Percentiles rank a stretch among this genome's conserved stretches.
Conservation (phyloP, 23 tunicate genomes). For the Phallusia fumigata region DNA sequence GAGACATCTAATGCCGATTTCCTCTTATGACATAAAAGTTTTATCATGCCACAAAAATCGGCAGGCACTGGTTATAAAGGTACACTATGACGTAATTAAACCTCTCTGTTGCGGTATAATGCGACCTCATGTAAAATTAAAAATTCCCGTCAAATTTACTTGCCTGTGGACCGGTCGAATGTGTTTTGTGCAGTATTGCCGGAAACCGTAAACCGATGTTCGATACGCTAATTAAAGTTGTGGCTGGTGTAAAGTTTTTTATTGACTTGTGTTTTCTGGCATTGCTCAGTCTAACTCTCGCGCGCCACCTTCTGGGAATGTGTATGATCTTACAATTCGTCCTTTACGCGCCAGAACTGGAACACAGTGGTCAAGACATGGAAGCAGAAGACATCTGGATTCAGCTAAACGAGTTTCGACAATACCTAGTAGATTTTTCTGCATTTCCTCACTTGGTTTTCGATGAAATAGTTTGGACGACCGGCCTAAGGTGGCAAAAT, state of each 20-base stretch:
- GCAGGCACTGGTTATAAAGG: not conserved
- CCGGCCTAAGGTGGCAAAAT: not conserved
- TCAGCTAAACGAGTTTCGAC: constrained; percentile 34
- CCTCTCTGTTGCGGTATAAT: not conserved
- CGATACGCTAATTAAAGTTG: not conserved
- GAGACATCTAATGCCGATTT: constrained; percentile 1
- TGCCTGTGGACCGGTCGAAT: not conserved
- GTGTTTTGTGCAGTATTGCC: not conserved
- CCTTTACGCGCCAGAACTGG: not conserved
- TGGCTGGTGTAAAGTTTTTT: not conserved
- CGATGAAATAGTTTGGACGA: constrained; percentile 44
- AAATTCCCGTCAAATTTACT: not conserved
- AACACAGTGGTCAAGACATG: not conserved
- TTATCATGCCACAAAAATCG: not conserved
- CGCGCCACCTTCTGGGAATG: not conserved
- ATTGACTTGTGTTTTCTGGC: not conserved
- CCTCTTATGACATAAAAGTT: constrained; percentile 14
- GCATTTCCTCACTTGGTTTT: constrained; percentile 34
- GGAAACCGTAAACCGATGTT: not conserved
- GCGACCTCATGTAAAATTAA: not conserved
- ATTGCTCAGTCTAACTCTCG: not conserved
- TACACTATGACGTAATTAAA: not conserved
- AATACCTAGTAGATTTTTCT: constrained; percentile 20
- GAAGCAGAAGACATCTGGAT: not conserved
- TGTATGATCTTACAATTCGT: not conserved